phyloP scores from a whole-genome alignment of 2,888 invertebrate species.

The Myopa testacea region DNA sequence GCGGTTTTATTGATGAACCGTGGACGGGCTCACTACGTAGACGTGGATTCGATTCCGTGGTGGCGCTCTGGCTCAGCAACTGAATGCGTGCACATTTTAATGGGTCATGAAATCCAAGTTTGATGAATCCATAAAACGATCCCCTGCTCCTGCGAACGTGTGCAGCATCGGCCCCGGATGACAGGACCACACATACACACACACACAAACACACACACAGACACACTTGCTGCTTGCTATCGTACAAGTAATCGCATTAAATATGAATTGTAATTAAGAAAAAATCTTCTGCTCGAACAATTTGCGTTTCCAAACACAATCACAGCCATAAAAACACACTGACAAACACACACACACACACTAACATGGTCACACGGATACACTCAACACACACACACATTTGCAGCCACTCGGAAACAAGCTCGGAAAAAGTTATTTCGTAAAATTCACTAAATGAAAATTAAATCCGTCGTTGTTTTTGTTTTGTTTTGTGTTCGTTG shows the following conservation, averaged over 20 bases:
- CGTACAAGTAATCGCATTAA: slow-evolving; percentile 26
- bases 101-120: background rate
- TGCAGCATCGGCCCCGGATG: background rate
- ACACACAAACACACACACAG: background rate
- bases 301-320: slow-evolving; percentile 3
- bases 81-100: background rate
- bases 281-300: slow-evolving; percentile 33
- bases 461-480: slow-evolving; percentile 17
- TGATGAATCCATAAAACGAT: background rate
- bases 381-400: background rate
- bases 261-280: slow-evolving; percentile 35
- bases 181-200: background rate
- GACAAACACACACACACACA: background rate
- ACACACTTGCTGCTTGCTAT: background rate
- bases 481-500: background rate
- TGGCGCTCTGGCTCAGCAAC: background rate
- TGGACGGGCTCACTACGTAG: too few species aligned
- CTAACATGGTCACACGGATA: background rate
- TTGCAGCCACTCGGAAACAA: background rate
- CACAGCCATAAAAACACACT: background rate
- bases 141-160: background rate
- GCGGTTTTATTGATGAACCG: background rate
- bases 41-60: too few species aligned
- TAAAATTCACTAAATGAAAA: slow-evolving; percentile 34
- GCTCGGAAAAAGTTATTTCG: slow-evolving; percentile 23